Base-by-base conservation (phyloP, 1,140 invertebrate species). In the Delia radicum region DNA sequence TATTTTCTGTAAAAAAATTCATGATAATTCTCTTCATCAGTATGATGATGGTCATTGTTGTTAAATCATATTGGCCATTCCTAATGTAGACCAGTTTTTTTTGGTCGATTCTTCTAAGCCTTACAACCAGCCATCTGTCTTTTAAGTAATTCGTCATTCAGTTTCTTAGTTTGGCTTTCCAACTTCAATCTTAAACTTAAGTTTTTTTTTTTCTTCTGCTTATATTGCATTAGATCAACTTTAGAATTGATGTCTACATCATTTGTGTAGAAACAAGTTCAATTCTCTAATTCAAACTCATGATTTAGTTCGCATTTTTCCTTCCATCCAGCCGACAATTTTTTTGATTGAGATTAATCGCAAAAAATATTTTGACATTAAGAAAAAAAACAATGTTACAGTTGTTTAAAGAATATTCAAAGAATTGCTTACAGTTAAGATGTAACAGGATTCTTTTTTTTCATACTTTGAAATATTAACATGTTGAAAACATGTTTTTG, bases 141-240 rank as follows among this genome's bases (percentile, higher is more conserved):
- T 55, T 55, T 55, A 55, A 55, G 48, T 55, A 55, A 55, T 55
- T 55, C 48, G 48, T 55, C 48, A 55, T 55, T 55, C n/a, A n/a
- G n/a, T n/a, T n/a, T n/a, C n/a, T n/a, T n/a, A n/a, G n/a, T 55
- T 55, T 55, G 37, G 12, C 4, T 42, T 12, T 42, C 37, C 12
- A 33, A 12, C 12, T 42, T 13, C n/a, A 42, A 42, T 42, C 37
- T 42, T 42, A 15, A 5, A 42, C 37, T 42, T 7, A 42, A 10
- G 10, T 42, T 10, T 42, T 42, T 13, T 48, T 48, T 48, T 48
- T 15, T 48, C n/a, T 48, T n/a, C 42, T 48, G 13, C n/a, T 55
- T 55, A 55, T 5, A 55, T 55, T n/a, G 48, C n/a, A 55, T 55
- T 55, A 55, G 48, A 55, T 55, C 48, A 55, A 21, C 18, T 21